Percentiles rank a stretch among this genome's conserved stretches.
Conservation (phyloP, 2,888 invertebrate species). For the Colostygia pectinataria region DNA sequence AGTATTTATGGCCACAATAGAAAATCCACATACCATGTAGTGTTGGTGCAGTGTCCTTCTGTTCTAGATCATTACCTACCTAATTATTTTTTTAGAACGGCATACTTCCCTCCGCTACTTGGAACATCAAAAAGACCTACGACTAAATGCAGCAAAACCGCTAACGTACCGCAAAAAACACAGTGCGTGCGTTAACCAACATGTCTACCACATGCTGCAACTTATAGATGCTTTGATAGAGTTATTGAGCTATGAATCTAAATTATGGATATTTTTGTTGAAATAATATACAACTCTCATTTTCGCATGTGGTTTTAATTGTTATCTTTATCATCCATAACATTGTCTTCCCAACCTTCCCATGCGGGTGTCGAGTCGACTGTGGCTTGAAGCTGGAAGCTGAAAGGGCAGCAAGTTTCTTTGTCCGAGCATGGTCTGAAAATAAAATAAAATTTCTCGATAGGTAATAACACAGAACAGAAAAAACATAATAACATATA, state of each 20-base stretch:
- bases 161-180: too few relatives aligned
- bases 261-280: conserved; percentile 3
- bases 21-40: too few relatives aligned
- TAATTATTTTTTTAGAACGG: too few relatives aligned
- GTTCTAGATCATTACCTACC: too few relatives aligned
- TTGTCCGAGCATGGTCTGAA: conserved; percentile 17
- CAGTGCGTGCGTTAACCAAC: neutral
- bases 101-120: too few relatives aligned
- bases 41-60: too few relatives aligned
- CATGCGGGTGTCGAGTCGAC: neutral
- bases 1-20: too few relatives aligned
- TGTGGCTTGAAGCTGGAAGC: conserved; percentile 17
- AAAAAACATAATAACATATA: too few relatives aligned
- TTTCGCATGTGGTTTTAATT: conserved; percentile 22
- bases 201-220: too few relatives aligned
- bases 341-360: conserved; percentile 2
- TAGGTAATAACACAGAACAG: too few relatives aligned
- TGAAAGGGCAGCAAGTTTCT: conserved; percentile 25
- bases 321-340: conserved; percentile 31
- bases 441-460: neutral
- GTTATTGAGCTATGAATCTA: neutral
- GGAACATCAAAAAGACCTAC: too few relatives aligned
- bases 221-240: neutral
- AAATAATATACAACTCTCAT: conserved; percentile 4
- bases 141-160: too few relatives aligned